Evolutionary conservation across 2,888 invertebrate species (phyloP), one percentile per base, ranked within the genome.

Genomic region (Amblyjoppa fuscipennis): DNA sequence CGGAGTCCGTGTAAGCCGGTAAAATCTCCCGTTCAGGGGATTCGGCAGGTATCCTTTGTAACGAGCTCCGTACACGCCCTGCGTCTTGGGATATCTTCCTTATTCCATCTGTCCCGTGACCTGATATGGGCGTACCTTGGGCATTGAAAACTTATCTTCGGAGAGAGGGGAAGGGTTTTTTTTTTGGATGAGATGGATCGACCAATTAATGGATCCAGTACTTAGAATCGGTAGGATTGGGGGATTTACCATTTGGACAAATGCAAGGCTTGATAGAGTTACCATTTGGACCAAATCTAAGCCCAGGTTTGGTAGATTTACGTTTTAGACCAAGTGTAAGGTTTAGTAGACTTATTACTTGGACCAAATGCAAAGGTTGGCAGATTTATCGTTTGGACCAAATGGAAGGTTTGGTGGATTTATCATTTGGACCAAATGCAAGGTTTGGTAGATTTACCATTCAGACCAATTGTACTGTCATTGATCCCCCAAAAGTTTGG

Each of bases 41-140:
- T 84, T 81, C 75, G 83, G 80, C 86, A 84, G 82, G 87, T 87
- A 87, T 71, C 53, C 49, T 71, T 84, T 76, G 76, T 70, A 81
- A 69, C 20, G 16, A 69, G 70, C 41, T 79, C 7, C 53, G 38
- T 73, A 34, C 74, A 53, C 74, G 73, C 25, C 45, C 31, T 73
- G 51, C 45, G 41, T 51, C 51, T 71, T 70, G 25, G 51, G 28
- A 9, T 56, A 20, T 56, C 56, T 56, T 56, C 56, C 25, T 56
- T 25, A 20, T 56, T 56, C 56, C 11, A 56, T 56, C 56, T 56
- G 20, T 56, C 56, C 16, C 16, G 0, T 56, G 25, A 3, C 25
- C 56, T 25, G 56, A 20, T 56, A 56, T 11, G 56, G 56, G 11
- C 20, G 7, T 25, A 56, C 3, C 20, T 56, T 25, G 9, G 56